Evolutionary conservation across 2,797 vertebrate species (phyloP).

Genomic region (Trematomus bernacchii): DNA sequence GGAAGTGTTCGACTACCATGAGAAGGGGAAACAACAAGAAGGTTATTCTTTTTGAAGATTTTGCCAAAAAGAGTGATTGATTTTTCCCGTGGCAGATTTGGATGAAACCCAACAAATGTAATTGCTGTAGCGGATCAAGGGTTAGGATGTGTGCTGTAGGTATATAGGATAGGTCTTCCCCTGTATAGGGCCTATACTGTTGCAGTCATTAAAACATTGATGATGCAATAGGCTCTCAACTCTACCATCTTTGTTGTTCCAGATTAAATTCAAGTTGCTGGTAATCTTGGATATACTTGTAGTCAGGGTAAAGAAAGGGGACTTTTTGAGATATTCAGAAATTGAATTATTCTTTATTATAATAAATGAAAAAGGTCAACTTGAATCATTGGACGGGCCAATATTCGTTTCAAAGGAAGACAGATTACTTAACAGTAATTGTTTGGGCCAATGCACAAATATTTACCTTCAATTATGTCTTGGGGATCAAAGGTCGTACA

Average conservation of each 20-base stretch:
- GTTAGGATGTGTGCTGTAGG: neutral
- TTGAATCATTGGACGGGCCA: neutral
- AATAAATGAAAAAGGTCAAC: neutral
- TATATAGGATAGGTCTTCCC: constrained; percentile 1
- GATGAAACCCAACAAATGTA: constrained; percentile 1
- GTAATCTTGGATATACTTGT: neutral
- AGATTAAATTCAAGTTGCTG: constrained; percentile 7
- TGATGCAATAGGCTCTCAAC: constrained; percentile 13
- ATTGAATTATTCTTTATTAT: neutral
- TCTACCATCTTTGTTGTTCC: constrained; percentile 6
- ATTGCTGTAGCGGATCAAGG: neutral
- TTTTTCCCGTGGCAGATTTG: constrained; percentile 2
- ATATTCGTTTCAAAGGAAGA: neutral
- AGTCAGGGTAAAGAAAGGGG: neutral
- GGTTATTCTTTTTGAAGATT: neutral
- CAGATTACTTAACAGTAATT: constrained; percentile 13
- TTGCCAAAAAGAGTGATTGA: constrained; percentile 1
- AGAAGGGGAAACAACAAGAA: constrained; percentile 17
- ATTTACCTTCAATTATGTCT: neutral
- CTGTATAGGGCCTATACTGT: neutral
- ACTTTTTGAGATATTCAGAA: neutral
- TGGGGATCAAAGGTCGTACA: constrained; percentile 60
- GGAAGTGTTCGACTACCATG: constrained; percentile 29
- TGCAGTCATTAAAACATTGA: constrained; percentile 40
- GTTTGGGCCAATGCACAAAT: neutral